phyloP scores from a whole-genome alignment of 2,113 vertebrate genomes.

The Melanerpes formicivorus region DNA sequence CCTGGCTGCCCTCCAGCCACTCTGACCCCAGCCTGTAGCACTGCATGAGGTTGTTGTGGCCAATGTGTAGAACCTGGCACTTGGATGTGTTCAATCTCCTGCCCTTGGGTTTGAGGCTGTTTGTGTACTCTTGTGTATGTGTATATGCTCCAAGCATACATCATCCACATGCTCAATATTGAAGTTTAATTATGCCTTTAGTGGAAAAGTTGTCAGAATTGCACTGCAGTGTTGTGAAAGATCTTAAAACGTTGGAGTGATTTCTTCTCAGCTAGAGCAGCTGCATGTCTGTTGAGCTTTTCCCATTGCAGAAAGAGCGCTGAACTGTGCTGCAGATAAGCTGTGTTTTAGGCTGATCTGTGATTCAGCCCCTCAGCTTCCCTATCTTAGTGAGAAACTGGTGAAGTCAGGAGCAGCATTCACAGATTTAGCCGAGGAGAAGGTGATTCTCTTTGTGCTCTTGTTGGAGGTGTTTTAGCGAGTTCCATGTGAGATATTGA shows the following conservation, averaged over 20 bases:
- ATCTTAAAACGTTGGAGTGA: neutral
- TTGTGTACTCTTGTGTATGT: accelerated
- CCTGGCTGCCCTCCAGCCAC: no score
- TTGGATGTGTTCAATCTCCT: no score
- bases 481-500: neutral
- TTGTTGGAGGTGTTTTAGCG: neutral
- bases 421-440: neutral
- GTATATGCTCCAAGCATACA: neutral
- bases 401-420: neutral
- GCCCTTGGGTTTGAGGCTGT: neutral
- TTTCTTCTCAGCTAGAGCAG: neutral
- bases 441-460: neutral
- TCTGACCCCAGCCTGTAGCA: no score
- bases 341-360: neutral
- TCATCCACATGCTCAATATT: neutral
- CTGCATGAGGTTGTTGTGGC: no score
- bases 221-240: neutral
- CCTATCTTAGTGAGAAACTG: neutral
- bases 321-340: neutral
- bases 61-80: no score
- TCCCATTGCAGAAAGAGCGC: neutral
- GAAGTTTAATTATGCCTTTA: neutral
- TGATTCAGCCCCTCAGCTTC: constrained; percentile 9
- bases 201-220: neutral
- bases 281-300: neutral